These are phyloP conservation scores for Melanotaenia duboulayi DNA, from an alignment of 2,113 vertebrate species.

Conservation along the genomic window DNA sequence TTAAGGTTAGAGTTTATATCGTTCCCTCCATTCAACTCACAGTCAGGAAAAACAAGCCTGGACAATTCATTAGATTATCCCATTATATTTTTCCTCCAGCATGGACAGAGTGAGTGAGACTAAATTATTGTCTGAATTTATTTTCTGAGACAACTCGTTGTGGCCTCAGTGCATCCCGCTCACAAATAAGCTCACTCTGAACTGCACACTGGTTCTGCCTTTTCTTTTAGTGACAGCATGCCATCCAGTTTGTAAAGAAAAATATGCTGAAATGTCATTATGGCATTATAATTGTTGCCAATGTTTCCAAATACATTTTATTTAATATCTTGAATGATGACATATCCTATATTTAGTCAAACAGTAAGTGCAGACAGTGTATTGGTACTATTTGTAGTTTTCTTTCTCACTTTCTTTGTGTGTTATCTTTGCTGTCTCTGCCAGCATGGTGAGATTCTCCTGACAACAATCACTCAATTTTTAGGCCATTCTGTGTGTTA, in stretches of 20 bases:
- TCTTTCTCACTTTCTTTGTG: slow-evolving; percentile 44
- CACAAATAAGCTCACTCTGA: slow-evolving; percentile 38
- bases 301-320: neutral
- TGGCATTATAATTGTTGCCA: neutral
- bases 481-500: slow-evolving; percentile 52
- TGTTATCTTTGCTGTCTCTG: slow-evolving; percentile 28
- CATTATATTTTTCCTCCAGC: slow-evolving; percentile 73
- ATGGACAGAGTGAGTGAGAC: slow-evolving; percentile 49
- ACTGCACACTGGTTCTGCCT: slow-evolving; percentile 23
- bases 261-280: neutral
- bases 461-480: slow-evolving; percentile 62
- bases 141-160: slow-evolving; percentile 53
- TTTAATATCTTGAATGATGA: slow-evolving; percentile 1
- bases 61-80: slow-evolving; percentile 77
- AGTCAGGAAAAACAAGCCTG: slow-evolving; percentile 70
- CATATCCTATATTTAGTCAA: neutral
- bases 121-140: slow-evolving; percentile 59
- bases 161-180: slow-evolving; percentile 42
- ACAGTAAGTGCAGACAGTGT: neutral
- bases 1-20: slow-evolving; percentile 77
- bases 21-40: slow-evolving; percentile 64
- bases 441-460: slow-evolving; percentile 22
- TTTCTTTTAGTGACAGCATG: slow-evolving; percentile 3
- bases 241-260: neutral
- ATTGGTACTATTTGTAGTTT: slow-evolving; percentile 28